Percentiles rank a stretch among this genome's conserved stretches.
Conservation (phyloP, 2,113 vertebrate genomes). For the Forbesichthys agassizii region DNA sequence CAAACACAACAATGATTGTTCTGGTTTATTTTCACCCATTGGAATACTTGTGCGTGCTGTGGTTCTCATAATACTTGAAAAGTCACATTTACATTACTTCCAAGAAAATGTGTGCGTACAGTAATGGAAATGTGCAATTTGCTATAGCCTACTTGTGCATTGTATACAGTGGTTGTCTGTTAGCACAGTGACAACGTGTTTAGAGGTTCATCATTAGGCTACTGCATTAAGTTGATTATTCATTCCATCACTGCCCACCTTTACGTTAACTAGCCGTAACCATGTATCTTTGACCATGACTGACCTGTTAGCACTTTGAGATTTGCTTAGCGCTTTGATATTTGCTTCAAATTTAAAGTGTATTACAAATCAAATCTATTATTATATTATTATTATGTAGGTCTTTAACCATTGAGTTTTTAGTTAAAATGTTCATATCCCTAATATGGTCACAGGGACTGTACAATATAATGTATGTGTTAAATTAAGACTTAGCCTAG, state of each 20-base stretch:
- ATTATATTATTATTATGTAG: not conserved
- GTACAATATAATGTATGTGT: too few relatives aligned
- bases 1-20: not conserved
- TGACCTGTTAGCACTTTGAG: too few relatives aligned
- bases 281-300: not conserved
- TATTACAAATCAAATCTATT: too few relatives aligned
- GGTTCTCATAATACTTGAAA: not conserved
- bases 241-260: constrained; percentile 10
- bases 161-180: constrained; percentile 13
- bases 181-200: not conserved
- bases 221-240: constrained; percentile 11
- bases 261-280: constrained; percentile 21
- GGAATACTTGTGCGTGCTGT: too few relatives aligned
- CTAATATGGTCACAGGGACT: too few relatives aligned
- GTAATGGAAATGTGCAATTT: constrained; percentile 3
- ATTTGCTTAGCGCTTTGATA: too few relatives aligned
- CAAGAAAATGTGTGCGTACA: not conserved
- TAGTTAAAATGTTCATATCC: not conserved
- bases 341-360: too few relatives aligned
- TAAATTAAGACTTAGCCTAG: too few relatives aligned
- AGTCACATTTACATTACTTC: constrained; percentile 12
- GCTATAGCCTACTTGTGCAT: not conserved
- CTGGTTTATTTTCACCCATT: not conserved
- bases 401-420: not conserved
- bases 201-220: not conserved